Evolutionary conservation across 2,888 invertebrate species (phyloP).

Genomic region (Protodeltote pygarga): DNA sequence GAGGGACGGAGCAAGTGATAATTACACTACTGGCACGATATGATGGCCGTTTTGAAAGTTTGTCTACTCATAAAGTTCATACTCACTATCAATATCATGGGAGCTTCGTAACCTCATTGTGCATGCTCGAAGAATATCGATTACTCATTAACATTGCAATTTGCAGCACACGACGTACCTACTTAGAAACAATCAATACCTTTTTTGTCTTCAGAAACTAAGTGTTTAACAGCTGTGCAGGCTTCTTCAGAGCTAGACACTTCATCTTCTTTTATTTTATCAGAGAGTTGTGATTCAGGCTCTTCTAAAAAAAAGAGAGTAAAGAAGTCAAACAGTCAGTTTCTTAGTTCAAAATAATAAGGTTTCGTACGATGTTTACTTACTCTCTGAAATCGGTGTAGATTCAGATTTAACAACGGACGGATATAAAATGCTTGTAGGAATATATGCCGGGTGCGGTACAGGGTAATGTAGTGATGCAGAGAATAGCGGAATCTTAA

Average conservation of each 20-base stretch:
- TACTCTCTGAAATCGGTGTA: conserved; percentile 62
- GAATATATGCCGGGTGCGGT: conserved; percentile 75
- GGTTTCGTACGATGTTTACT: conserved; percentile 46
- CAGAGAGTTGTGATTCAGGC: conserved; percentile 70
- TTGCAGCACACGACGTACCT: too few relatives aligned
- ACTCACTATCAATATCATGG: too few relatives aligned
- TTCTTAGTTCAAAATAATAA: too few relatives aligned
- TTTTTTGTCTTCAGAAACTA: conserved; percentile 45
- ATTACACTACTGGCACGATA: not conserved
- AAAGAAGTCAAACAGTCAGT: not conserved
- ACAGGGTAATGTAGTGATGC: conserved; percentile 72
- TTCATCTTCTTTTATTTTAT: conserved; percentile 89
- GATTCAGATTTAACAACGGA: conserved; percentile 65
- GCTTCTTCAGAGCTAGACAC: conserved; percentile 92
- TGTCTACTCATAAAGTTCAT: too few relatives aligned
- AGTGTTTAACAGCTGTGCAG: conserved; percentile 56
- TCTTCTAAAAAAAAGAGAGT: conserved; percentile 56
- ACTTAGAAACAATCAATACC: conserved; percentile 42
- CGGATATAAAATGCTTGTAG: conserved; percentile 78
- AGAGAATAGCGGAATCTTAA: conserved; percentile 76
- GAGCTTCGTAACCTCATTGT: too few relatives aligned
- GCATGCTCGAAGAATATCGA: too few relatives aligned
- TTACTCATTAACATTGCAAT: too few relatives aligned
- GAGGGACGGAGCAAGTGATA: too few relatives aligned
- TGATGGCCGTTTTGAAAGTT: not conserved